Base-by-base conservation (phyloP, 2,113 vertebrate species). In the Melanerpes formicivorus region DNA sequence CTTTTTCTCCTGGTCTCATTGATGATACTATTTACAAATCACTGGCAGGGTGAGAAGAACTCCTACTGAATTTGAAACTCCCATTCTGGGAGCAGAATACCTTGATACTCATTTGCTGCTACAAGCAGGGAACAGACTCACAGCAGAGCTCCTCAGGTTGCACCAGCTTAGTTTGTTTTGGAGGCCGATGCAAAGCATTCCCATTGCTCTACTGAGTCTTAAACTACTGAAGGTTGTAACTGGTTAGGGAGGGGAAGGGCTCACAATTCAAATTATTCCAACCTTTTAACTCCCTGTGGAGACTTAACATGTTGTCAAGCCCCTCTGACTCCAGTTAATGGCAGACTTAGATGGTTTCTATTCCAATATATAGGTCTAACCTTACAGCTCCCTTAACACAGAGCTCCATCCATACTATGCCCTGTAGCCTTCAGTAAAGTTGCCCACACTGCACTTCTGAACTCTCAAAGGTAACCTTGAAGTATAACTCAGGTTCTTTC, bases 231-330 rank as follows among this genome's bases (percentile, higher is more conserved):
- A 74, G 37, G 56, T n/a, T 80, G 69, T 66, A 85, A 91, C 72
- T 74, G 60, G 58, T 83, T 89, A 70, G 87, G 72, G 85, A 95
- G n/a, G 56, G 56, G 64, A 37, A 72, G 62, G 48, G 66, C 23
- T 96, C 83, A 65, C 80, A 90, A n/a, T 90, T 91, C 88, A 94
- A 95, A 95, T 93, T 95, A 93, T 94, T 91, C 95, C 80, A 90
- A 78, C 26, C 48, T 37, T 95, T 80, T 78, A 55, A 67, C 40
- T 91, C 88, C 62, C 90, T 72, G 27, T 65, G 73, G 92, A 94
- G 48, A 80, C 26, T 91, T 91, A 83, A 62, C 32, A 14, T 64
- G 46, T 72, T 83, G 76, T 77, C 90, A 93, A 91, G 26, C 11
- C 75, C 40, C 69, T 79, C 80, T 77, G 70, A 78, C 58, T 94